Evolutionary conservation across 2,113 vertebrate species (phyloP), one percentile per base, ranked within the genome.

Genomic region (Coptodon rendalli): DNA sequence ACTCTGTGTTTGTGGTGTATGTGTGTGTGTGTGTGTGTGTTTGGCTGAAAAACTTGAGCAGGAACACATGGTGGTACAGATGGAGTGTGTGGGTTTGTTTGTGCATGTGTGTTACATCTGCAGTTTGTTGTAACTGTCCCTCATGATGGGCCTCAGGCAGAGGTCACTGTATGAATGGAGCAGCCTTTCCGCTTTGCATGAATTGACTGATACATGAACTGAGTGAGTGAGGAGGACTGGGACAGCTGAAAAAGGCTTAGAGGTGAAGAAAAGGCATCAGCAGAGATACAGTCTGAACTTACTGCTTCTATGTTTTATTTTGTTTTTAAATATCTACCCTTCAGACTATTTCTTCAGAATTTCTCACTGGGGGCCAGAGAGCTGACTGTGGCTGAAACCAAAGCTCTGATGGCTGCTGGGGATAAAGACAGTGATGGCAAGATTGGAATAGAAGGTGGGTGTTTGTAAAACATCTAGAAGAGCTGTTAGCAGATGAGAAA

Each of bases 401-500:
- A 96, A 86, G 57, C 84, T 1, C 93, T 97, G 89, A 93, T 97
- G 86, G 53, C 87, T 56, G 96, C 93, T 36, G 97, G 94, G 9
- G 97, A 98, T 83, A 95, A 91, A 4, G 97, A 97, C 14, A 93
- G 96, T 12, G 96, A 98, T 8, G 96, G 97, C 9, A 97, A 96
- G 95, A 98, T 96, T 45, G 97, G 97, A 86, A 92, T 95, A 81
- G 95, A 96, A 87, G 96, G 96, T 97, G 94, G n/a, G 90, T 90
- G 34, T 2, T 27, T 53, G 54, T 59, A 14, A 89, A 89, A 86
- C 52, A 81, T 78, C 14, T 81, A 7, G 22, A 24, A 86, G 78
- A 85, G 16, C 43, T 61, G 59, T 12, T 19, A 1, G 53, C 63
- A 78, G 12, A 83, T n/a, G 34, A 54, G 43, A 22, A 76, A 80